A percentile compares a stretch with the other conserved stretches of the same genome.
These are phyloP conservation scores for Rhynchomys soricoides DNA, from an alignment of 2,113 vertebrate genomes.

Conservation along the genomic window DNA sequence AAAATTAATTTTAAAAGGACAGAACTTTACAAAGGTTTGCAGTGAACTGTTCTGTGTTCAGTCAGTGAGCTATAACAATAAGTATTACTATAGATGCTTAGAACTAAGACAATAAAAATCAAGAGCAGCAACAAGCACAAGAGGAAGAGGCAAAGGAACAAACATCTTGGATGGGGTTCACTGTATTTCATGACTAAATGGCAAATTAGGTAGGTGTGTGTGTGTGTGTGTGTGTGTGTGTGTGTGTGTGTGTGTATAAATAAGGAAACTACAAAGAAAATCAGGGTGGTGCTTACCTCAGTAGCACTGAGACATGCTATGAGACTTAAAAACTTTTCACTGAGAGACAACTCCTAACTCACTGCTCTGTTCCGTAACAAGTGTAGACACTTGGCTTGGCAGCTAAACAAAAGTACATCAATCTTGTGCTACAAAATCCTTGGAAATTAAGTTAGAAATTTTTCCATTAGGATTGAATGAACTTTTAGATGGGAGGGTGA, in stretches of 20 bases:
- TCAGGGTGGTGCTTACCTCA: not conserved
- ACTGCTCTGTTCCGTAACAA: not conserved
- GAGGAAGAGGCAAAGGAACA: not conserved
- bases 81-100: not conserved
- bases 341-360: not conserved
- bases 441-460: not conserved
- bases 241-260: not conserved
- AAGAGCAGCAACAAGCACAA: not conserved
- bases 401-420: not conserved
- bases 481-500: not conserved
- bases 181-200: not conserved
- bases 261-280: not conserved
- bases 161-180: not conserved
- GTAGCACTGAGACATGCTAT: fast-evolving
- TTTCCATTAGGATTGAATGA: not conserved
- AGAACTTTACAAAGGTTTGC: not conserved
- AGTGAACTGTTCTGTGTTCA: not conserved
- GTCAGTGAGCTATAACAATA: not conserved
- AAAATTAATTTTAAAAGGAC: not conserved
- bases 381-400: not conserved
- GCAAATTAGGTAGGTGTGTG: not conserved
- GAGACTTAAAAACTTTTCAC: not conserved
- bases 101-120: not conserved
- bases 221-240: not conserved
- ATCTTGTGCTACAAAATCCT: not conserved